Base-by-base conservation (phyloP, 2,113 vertebrate species). In the Microcebus griseorufus region DNA sequence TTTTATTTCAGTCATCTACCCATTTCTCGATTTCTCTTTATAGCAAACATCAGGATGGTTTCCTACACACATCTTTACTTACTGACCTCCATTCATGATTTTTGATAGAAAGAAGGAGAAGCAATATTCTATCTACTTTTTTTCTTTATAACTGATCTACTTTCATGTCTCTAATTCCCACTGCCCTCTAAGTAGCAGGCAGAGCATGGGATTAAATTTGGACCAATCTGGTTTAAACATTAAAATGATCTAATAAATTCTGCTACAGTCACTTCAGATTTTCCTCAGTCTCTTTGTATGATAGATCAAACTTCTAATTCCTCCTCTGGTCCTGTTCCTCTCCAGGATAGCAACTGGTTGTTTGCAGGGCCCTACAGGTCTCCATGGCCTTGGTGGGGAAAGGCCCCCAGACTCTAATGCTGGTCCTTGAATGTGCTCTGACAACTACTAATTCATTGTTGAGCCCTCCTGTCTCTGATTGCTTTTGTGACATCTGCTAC, bases 371-470 rank as follows among this genome's bases (percentile, higher is more conserved):
- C 69, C 83, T 14, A 34, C 29, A 48, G 14, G 4, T 51, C 48
- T 86, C 1, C 4, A 2, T 62, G 37, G 27, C 23, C 23, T 62
- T 69, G 6, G 9, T 3, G n/a, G n/a, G 5, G 34, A 84, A 73
- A 67, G 4, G 1, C 1, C 4, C 8, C 9, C 4, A 16, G 29
- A 23, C 34, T 25, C 76, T 29, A 13, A 3, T 17, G 13, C 48
- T 51, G 9, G 48, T 39, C 27, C 45, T 48, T 11, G 29, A 55
- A 80, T 9, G 27, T 80, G 48, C 14, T 23, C 76, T 62, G 75
- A 73, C 25, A 39, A 22, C n/a, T 34, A 58, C 20, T 64, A 55
- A 55, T 6, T 16, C 7, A 11, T 7, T 27, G 29, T 13, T 27
- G 53, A 89, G 45, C 25, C 70, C 12, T 39, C 16, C 20, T 4